phyloP scores from a whole-genome alignment of 1,140 invertebrate species.

The Lepidostoma basale region DNA sequence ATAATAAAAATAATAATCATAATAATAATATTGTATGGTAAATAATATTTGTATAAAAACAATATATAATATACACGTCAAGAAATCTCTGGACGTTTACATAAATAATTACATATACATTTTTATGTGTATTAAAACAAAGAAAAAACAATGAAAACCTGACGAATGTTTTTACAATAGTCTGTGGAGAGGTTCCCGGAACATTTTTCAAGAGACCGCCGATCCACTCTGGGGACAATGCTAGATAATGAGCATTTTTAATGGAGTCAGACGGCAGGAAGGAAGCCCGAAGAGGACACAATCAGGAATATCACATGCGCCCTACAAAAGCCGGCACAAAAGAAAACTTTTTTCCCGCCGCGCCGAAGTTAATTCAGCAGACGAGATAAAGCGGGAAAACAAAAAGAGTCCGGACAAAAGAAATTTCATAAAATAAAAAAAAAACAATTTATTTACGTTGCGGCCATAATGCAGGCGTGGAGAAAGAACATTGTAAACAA shows the following conservation, averaged over 20 bases:
- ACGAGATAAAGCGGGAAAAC: not conserved
- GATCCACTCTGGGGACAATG: conserved; percentile 1
- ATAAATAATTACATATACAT: too few relatives aligned
- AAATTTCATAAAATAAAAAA: not conserved
- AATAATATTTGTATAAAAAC: too few relatives aligned
- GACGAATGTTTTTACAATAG: too few relatives aligned
- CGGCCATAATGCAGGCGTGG: too few relatives aligned
- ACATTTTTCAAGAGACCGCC: not conserved
- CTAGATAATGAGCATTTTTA: conserved; percentile 5
- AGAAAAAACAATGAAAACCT: too few relatives aligned
- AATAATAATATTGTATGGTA: too few relatives aligned
- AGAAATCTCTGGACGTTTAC: too few relatives aligned
- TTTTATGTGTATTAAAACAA: too few relatives aligned
- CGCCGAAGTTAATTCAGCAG: not conserved
- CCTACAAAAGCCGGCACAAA: not conserved
- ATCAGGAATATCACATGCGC: not conserved
- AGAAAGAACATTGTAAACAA: too few relatives aligned
- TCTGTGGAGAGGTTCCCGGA: not conserved
- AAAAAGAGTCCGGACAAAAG: not conserved
- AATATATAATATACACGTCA: too few relatives aligned
- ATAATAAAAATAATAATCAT: too few relatives aligned
- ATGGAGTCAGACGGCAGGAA: not conserved
- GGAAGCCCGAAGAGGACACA: not conserved
- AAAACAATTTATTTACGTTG: too few relatives aligned
- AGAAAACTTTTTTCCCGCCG: not conserved